Evolutionary conservation across 2,888 invertebrate species (phyloP), one percentile per base, ranked within the genome.

Genomic region (Stenurella melanura): DNA sequence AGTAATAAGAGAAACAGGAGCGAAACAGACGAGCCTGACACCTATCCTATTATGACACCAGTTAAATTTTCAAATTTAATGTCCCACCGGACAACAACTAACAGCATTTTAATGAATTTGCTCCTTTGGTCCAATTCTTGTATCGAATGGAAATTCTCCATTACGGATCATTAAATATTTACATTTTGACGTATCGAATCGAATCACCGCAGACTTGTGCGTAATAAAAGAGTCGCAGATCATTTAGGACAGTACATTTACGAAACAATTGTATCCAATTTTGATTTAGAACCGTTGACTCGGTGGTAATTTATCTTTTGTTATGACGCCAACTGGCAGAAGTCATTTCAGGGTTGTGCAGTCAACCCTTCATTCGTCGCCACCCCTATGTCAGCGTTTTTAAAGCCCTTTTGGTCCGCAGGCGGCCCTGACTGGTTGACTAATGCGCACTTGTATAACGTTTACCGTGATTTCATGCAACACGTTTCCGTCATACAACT

Each of bases 251-350:
- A 72, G 61, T 72, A 63, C 63, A 72, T 72, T 72, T 72, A 12
- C 34, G 71, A 72, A 72, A 72, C 71, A 72, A 72, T 72, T 72
- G 71, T 72, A 54, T 18, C 71, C 71, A 63, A 72, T 72, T 72
- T 72, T 63, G 78, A 81, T 81, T 81, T 77, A 76, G 75, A 81
- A 83, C 83, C 80, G 82, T 82, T 83, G 83, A 85, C 82, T 83
- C 83, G 82, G 82, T 75, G 82, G 82, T 85, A 86, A 87, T 87
- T 86, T 84, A 86, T 86, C 86, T 85, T 87, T 87, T 87, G 87
- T 87, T 86, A 84, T 85, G 83, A 85, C 82, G 83, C 84, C 85
- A 84, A 84, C 83, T 85, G 86, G 85, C 85, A 85, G 81, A 85
- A 86, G 85, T 85, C 85, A 81, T 83, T 83, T 82, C 78, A 75